Percentiles rank a stretch among this genome's conserved stretches.
These are phyloP conservation scores for Reinhardtius hippoglossoides DNA, from an alignment of 2,113 vertebrate species.

Conservation along the genomic window DNA sequence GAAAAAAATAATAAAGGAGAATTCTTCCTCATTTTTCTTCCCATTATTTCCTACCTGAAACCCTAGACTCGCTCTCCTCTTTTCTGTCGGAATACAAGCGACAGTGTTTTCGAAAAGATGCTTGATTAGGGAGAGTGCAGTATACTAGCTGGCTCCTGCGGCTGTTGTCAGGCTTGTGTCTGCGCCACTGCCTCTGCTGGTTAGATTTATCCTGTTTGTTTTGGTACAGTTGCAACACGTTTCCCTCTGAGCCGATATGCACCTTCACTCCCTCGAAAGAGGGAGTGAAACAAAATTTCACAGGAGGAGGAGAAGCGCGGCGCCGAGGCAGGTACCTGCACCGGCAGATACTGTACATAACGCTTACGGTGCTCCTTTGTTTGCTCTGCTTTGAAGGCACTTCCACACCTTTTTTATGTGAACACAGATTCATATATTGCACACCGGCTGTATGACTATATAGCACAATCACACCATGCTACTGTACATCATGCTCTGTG, in stretches of 20 bases:
- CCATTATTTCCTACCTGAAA: conserved; percentile 41
- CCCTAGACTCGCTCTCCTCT: conserved; percentile 23
- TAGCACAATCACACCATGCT: conserved; percentile 15
- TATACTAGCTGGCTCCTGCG: conserved; percentile 55
- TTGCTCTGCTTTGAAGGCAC: conserved; percentile 57
- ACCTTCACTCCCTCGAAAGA: conserved; percentile 67
- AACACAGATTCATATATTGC: conserved; percentile 50
- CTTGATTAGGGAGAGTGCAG: conserved; percentile 71
- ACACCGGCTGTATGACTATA: conserved; percentile 38
- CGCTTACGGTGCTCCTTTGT: conserved; percentile 52
- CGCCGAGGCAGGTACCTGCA: conserved; percentile 36
- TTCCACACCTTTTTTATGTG: conserved; percentile 57
- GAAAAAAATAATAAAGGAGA: not conserved
- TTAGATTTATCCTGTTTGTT: conserved; percentile 79
- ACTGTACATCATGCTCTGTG: not conserved
- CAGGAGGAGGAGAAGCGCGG: conserved; percentile 28
- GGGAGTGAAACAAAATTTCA: conserved; percentile 50
- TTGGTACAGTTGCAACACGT: conserved; percentile 71
- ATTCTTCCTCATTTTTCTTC: conserved; percentile 5
- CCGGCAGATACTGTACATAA: conserved; percentile 39
- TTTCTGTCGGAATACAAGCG: conserved; percentile 60
- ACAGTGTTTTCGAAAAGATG: conserved; percentile 64
- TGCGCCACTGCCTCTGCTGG: conserved; percentile 72
- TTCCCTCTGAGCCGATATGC: conserved; percentile 63
- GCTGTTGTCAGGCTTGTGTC: conserved; percentile 75